These are phyloP conservation scores for Rutilus rutilus DNA, from an alignment of 2,113 vertebrate genomes.

Conservation along the genomic window DNA sequence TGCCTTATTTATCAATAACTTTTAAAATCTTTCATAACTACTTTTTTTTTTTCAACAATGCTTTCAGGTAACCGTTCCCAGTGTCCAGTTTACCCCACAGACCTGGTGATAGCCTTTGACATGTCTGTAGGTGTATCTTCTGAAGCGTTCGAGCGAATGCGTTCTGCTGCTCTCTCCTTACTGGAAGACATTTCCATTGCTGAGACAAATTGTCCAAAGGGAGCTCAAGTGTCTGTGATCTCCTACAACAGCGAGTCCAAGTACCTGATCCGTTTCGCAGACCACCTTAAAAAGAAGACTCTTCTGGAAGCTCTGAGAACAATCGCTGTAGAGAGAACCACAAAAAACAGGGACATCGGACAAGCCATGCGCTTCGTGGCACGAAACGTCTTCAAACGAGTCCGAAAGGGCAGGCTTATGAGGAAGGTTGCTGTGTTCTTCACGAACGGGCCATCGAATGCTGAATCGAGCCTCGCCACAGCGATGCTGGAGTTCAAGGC, in stretches of 20 bases:
- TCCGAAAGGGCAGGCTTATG: constrained; percentile 72
- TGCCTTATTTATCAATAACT: neutral
- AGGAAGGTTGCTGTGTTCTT: constrained; percentile 87
- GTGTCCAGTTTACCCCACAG: constrained; percentile 83
- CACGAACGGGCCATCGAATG: constrained; percentile 67
- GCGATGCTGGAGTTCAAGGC: constrained; percentile 81
- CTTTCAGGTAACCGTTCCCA: constrained; percentile 60
- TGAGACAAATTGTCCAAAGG: constrained; percentile 83
- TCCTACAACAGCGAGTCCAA: constrained; percentile 75
- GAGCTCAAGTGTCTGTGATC: constrained; percentile 80
- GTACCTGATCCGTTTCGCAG: constrained; percentile 84
- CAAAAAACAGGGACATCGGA: constrained; percentile 75
- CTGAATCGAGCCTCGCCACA: constrained; percentile 66
- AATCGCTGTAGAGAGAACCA: constrained; percentile 72
- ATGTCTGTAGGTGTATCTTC: constrained; percentile 78
- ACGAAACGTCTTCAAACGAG: constrained; percentile 82
- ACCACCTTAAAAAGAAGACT: constrained; percentile 66
- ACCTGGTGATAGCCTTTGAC: constrained; percentile 87
- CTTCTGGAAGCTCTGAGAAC: constrained; percentile 73
- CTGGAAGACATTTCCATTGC: constrained; percentile 76
- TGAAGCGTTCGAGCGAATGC: constrained; percentile 80
- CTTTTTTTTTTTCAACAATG: neutral
- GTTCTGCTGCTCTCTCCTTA: constrained; percentile 70
- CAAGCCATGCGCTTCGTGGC: constrained; percentile 83
- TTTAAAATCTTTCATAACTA: neutral